A percentile compares a stretch with the other conserved stretches of the same genome.
Evolutionary conservation across 2,888 invertebrate genomes (phyloP).

Genomic region (Coenonympha glycerion): DNA sequence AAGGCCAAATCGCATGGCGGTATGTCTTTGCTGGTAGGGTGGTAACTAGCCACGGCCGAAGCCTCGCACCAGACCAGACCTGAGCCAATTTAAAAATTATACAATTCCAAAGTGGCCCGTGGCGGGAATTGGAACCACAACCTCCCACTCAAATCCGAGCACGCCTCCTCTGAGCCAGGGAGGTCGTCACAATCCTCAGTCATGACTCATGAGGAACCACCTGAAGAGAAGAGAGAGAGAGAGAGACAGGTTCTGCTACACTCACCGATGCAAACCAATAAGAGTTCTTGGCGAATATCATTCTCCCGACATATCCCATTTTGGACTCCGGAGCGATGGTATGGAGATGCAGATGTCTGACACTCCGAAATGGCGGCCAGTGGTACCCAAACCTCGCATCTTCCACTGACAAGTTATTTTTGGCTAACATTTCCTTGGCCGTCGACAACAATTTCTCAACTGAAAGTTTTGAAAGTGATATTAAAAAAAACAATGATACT

Average conservation of each 20-base stretch:
- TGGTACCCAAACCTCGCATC: conserved; percentile 84
- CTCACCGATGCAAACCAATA: conserved; percentile 90
- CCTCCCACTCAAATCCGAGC: too few species aligned
- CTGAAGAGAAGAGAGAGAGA: too few species aligned
- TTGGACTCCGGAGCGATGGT: conserved; percentile 85
- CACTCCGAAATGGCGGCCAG: conserved; percentile 91
- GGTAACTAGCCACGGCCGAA: too few species aligned
- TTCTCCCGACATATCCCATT: conserved; percentile 80
- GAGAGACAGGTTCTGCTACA: conserved; percentile 27
- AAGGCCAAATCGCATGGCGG: too few species aligned
- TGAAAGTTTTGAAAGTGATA: conserved; percentile 41
- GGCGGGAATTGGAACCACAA: too few species aligned
- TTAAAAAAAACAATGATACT: not conserved
- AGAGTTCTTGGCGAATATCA: conserved; percentile 83
- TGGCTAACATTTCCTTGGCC: conserved; percentile 58
- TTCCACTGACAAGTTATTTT: conserved; percentile 61
- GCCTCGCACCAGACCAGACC: too few species aligned
- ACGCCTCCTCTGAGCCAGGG: too few species aligned
- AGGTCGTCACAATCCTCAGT: too few species aligned
- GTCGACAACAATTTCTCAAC: conserved; percentile 80
- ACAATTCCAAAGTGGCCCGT: too few species aligned
- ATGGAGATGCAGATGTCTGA: conserved; percentile 90
- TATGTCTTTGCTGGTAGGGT: too few species aligned
- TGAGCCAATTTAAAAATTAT: too few species aligned
- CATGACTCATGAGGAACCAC: too few species aligned